These are phyloP conservation scores for Corythoichthys intestinalis DNA, from an alignment of 2,113 vertebrate genomes.

Conservation along the genomic window DNA sequence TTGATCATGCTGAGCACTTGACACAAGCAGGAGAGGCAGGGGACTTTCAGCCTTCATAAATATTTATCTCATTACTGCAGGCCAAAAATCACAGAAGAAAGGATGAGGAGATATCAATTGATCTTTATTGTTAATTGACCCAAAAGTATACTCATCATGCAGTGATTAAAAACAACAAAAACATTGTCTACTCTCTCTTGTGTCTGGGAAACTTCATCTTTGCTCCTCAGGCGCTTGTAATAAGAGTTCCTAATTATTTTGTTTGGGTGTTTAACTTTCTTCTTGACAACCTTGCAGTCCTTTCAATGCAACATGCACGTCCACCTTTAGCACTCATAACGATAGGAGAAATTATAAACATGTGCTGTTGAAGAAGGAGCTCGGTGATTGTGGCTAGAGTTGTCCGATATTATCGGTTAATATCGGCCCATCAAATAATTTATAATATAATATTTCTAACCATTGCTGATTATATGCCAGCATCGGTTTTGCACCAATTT, in stretches of 20 bases:
- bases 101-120: constrained; percentile 64
- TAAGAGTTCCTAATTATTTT: constrained; percentile 49
- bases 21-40: constrained; percentile 66
- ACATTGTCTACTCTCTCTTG: constrained; percentile 54
- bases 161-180: constrained; percentile 60
- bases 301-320: constrained; percentile 45
- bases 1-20: constrained; percentile 68
- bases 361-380: constrained; percentile 59
- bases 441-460: too few species aligned
- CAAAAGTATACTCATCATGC: constrained; percentile 55
- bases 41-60: constrained; percentile 73
- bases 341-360: constrained; percentile 62
- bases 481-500: too few species aligned
- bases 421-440: too few species aligned
- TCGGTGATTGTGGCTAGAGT: constrained; percentile 46
- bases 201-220: constrained; percentile 45
- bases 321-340: constrained; percentile 57
- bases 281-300: constrained; percentile 41
- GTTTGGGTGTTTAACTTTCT: constrained; percentile 63
- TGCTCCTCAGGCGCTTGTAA: constrained; percentile 45
- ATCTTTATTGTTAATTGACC: constrained; percentile 75
- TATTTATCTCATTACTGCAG: constrained; percentile 71
- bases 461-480: too few species aligned
- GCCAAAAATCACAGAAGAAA: constrained; percentile 63
- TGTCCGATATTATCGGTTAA: too few species aligned